phyloP scores from a whole-genome alignment of 2,113 vertebrate genomes.

The Crotalus tigris region DNA sequence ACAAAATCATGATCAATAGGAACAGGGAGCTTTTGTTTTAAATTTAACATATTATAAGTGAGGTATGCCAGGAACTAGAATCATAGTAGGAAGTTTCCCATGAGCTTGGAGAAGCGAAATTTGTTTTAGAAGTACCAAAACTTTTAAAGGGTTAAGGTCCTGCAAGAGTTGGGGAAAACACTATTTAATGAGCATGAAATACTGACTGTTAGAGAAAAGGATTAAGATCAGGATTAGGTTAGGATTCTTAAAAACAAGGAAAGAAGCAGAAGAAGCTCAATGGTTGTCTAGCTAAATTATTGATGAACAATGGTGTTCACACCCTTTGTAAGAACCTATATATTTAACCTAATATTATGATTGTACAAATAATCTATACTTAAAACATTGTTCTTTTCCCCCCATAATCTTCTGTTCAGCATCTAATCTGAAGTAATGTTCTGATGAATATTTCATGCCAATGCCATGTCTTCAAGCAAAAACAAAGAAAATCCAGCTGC shows the following conservation, averaged over 20 bases:
- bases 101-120: background rate
- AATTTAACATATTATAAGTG: background rate
- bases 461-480: background rate
- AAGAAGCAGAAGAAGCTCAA: background rate
- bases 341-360: background rate
- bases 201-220: background rate
- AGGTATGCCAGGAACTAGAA: background rate
- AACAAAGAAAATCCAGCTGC: background rate
- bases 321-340: background rate
- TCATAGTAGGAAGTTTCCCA: background rate
- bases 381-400: background rate
- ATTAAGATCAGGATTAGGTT: background rate
- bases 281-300: background rate
- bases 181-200: background rate
- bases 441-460: background rate
- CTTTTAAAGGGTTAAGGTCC: background rate
- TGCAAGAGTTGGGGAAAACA: background rate
- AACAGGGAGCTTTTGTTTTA: background rate
- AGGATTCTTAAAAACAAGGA: background rate
- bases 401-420: background rate
- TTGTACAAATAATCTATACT: background rate
- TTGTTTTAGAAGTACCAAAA: background rate
- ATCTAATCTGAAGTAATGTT: background rate
- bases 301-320: background rate
- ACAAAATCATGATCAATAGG: background rate